Conservation (phyloP, 2,797 vertebrate species). For the Manis pentadactyla region DNA sequence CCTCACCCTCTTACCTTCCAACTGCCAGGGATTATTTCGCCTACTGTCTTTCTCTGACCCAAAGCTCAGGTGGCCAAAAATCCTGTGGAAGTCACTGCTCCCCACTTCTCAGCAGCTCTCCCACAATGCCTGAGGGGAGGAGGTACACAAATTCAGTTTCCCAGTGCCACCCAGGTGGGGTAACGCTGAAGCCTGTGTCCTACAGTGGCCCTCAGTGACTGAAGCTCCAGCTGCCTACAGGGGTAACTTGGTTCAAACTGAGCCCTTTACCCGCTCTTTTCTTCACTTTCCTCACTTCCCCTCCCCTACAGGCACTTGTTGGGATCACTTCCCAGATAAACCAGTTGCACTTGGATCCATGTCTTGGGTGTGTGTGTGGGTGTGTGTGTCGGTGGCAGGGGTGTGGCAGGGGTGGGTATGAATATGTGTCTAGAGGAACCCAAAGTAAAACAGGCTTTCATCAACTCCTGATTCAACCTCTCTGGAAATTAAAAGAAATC, state of each 20-base stretch:
- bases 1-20: background rate
- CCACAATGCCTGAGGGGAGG: background rate
- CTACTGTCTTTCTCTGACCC: background rate
- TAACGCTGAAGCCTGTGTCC: background rate
- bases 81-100: background rate
- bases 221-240: background rate
- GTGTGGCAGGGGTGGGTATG: no score
- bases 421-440: background rate
- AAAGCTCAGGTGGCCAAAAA: background rate
- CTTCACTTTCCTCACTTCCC: background rate
- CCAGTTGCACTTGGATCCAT: background rate
- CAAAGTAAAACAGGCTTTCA: background rate
- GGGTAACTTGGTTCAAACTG: background rate
- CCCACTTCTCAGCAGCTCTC: background rate
- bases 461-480: background rate
- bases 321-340: background rate
- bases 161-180: background rate
- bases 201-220: background rate
- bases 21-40: background rate
- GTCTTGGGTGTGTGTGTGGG: no score
- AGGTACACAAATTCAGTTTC: background rate
- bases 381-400: background rate
- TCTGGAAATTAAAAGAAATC: background rate
- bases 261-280: background rate
- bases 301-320: background rate